Evolutionary conservation across 1,140 invertebrate species (phyloP).

Genomic region (Heliconius eleuchia): DNA sequence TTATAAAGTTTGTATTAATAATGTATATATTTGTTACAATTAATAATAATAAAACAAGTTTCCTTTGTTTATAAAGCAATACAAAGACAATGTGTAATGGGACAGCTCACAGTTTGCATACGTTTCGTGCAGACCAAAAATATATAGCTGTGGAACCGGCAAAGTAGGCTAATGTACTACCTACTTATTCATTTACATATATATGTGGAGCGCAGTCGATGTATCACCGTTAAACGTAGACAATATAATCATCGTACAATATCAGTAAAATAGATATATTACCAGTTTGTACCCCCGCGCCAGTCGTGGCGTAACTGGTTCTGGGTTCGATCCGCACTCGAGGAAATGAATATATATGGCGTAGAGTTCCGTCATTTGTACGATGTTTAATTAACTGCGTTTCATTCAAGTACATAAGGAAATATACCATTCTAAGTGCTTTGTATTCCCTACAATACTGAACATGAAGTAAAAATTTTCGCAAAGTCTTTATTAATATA

Average conservation of each 20-base stretch:
- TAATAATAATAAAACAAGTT: background rate
- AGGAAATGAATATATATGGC: no score
- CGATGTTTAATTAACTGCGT: no score
- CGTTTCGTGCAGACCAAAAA: background rate
- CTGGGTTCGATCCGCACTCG: no score
- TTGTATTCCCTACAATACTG: no score
- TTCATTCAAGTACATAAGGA: no score
- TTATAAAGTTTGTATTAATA: background rate
- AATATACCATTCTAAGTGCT: no score
- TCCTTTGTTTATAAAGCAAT: background rate
- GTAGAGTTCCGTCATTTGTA: no score
- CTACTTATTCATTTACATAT: background rate
- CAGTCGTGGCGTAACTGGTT: no score
- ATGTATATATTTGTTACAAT: background rate
- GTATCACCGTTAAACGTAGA: background rate
- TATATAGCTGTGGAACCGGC: background rate
- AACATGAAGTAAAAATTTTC: no score
- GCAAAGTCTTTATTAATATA: no score
- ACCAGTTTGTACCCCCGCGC: background rate
- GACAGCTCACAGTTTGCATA: background rate
- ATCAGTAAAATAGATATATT: background rate
- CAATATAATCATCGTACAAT: background rate
- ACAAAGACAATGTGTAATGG: background rate
- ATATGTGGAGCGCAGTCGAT: background rate
- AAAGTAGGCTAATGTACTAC: background rate